Evolutionary conservation across 2,113 vertebrate genomes (phyloP), one percentile per base, ranked within the genome.

Genomic region (Cheilinus undulatus): DNA sequence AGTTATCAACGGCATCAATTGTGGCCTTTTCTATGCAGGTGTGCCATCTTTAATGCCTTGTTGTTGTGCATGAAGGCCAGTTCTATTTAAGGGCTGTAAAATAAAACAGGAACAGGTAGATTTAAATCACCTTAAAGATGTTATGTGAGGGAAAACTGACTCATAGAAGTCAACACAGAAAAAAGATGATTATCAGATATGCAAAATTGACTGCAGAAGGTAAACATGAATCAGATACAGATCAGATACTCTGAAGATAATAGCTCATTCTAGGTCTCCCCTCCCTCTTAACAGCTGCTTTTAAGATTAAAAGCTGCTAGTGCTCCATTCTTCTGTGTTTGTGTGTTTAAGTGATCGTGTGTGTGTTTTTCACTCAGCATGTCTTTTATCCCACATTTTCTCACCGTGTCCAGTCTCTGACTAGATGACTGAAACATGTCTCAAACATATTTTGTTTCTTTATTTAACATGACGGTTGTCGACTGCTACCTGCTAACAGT

Each of bases 291-390:
- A 17, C 50, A 52, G 50, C 50, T 52, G 50, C 54, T 24, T 40
- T 9, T 13, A 36, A 58, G 54, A 58, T 58, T 38, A 58, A 69
- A 82, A 81, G 58, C 73, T 71, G 59, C 74, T 17, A 70, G 68
- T 65, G 71, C 62, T 69, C 52, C 48, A 49, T 7, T 60, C 59
- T 56, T 66, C 20, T 63, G 50, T 36, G 20, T 69, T 43, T 78
- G 20, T 38, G 32, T 69, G 50, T 9, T 20, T 38, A 36, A 30
- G 34, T 2, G 10, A 42, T 12, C 40, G 19, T 58, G 46, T 42
- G 63, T 26, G 19, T 11, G 13, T 38, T 30, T 30, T 69, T 48
- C 14, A 70, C 34, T 10, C 17, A 14, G 23, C 14, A 69, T 65
- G 46, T 27, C 38, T 69, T 71, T 78, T 26, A 69, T 62, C 36